Conservation (phyloP, 1,140 invertebrate genomes). For the Microplitis demolitor region DNA sequence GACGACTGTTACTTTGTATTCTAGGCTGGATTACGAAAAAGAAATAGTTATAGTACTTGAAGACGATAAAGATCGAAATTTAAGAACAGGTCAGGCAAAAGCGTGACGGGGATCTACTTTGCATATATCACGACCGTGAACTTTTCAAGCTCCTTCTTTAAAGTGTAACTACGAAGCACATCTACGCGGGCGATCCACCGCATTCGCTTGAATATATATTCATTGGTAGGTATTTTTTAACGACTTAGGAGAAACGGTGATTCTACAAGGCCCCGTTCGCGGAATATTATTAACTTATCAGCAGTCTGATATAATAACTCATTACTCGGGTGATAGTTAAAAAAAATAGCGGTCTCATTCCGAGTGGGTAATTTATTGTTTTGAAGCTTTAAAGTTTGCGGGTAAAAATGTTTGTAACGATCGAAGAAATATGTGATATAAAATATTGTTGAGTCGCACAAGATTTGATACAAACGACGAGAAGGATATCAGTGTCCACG, state of each 20-base stretch:
- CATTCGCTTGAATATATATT: no score
- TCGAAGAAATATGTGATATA: not conserved
- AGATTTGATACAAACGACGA: no score
- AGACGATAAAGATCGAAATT: slow-evolving; percentile 24
- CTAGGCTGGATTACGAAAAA: not conserved
- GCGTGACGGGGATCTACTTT: slow-evolving; percentile 24
- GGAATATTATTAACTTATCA: no score
- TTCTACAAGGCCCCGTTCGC: no score
- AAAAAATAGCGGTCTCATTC: not conserved
- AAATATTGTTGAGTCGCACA: no score
- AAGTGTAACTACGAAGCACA: not conserved
- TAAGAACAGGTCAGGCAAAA: slow-evolving; percentile 24
- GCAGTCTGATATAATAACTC: no score
- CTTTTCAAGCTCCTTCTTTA: slow-evolving; percentile 7
- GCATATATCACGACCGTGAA: slow-evolving; percentile 30
- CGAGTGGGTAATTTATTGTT: no score
- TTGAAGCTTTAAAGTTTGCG: not conserved
- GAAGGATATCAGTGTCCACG: no score
- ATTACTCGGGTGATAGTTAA: not conserved
- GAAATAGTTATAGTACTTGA: not conserved
- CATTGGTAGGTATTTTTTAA: no score
- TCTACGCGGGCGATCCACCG: no score
- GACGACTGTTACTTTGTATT: not conserved
- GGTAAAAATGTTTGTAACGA: not conserved
- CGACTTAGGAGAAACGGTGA: no score